phyloP scores from a whole-genome alignment of 2,888 invertebrate species.

The Pollenia amentaria region DNA sequence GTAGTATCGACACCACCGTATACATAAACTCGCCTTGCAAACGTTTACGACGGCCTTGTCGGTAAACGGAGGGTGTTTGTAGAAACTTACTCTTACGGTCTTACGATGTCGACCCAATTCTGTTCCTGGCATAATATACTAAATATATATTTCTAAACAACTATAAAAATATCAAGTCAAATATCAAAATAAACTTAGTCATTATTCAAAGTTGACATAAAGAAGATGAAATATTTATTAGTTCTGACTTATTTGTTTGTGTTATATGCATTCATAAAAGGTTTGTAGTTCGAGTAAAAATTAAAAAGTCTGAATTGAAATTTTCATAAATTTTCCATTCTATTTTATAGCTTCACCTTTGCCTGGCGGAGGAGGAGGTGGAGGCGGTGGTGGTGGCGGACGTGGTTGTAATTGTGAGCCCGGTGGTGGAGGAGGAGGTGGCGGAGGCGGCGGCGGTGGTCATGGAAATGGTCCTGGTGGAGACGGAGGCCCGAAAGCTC shows the following conservation, averaged over 20 bases:
- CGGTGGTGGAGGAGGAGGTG: conserved; percentile 74
- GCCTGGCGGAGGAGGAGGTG: conserved; percentile 75
- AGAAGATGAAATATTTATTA: conserved; percentile 39
- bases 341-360: conserved; percentile 63
- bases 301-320: neutral
- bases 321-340: neutral
- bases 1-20: no score
- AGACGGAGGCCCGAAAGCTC: conserved; percentile 68
- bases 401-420: conserved; percentile 76
- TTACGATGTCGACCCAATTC: no score
- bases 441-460: conserved; percentile 75
- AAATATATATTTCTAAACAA: neutral
- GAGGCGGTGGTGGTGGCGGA: conserved; percentile 75
- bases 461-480: conserved; percentile 74
- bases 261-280: conserved; percentile 35
- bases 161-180: conserved; percentile 51
- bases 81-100: neutral
- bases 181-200: conserved; percentile 31
- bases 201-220: neutral
- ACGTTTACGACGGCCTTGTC: no score
- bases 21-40: no score
- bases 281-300: neutral
- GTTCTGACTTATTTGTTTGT: conserved; percentile 20
- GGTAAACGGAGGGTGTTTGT: no score
- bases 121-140: neutral